Conservation (phyloP, 2,888 invertebrate genomes). For the Cerceris rybyensis region DNA sequence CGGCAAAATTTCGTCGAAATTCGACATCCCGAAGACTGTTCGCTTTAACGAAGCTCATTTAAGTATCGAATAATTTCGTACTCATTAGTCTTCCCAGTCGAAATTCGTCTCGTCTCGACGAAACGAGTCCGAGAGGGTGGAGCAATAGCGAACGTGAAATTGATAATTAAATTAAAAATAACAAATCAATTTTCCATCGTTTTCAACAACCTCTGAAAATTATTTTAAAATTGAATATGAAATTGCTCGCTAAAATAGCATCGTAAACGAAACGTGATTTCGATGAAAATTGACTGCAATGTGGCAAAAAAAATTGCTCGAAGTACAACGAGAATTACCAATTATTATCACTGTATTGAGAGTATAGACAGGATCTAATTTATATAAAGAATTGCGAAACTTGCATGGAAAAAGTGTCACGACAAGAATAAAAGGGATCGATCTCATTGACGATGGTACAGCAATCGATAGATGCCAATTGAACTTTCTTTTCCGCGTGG, state of each 20-base stretch:
- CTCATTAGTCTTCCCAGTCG: neutral
- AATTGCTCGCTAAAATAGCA: too few relatives aligned
- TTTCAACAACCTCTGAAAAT: too few relatives aligned
- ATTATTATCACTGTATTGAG: neutral
- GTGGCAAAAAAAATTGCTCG: too few relatives aligned
- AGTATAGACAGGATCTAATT: constrained; percentile 4
- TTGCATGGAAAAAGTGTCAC: constrained; percentile 2
- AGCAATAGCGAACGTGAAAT: too few relatives aligned
- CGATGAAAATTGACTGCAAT: too few relatives aligned
- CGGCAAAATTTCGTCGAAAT: constrained; percentile 3
- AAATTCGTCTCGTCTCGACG: neutral
- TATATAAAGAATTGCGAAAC: constrained; percentile 17
- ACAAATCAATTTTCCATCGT: too few relatives aligned
- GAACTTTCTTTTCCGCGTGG: constrained; percentile 25
- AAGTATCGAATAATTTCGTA: neutral
- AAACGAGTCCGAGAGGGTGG: too few relatives aligned
- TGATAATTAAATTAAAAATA: too few relatives aligned
- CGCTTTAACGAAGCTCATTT: constrained; percentile 1
- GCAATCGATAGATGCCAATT: constrained; percentile 43
- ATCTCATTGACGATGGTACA: constrained; percentile 31
- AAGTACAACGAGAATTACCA: too few relatives aligned
- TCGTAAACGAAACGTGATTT: too few relatives aligned
- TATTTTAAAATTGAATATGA: too few relatives aligned
- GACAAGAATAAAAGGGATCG: constrained; percentile 13
- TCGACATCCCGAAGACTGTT: neutral